phyloP scores from a whole-genome alignment of 2,797 vertebrate species.

The Apogon talboti region DNA sequence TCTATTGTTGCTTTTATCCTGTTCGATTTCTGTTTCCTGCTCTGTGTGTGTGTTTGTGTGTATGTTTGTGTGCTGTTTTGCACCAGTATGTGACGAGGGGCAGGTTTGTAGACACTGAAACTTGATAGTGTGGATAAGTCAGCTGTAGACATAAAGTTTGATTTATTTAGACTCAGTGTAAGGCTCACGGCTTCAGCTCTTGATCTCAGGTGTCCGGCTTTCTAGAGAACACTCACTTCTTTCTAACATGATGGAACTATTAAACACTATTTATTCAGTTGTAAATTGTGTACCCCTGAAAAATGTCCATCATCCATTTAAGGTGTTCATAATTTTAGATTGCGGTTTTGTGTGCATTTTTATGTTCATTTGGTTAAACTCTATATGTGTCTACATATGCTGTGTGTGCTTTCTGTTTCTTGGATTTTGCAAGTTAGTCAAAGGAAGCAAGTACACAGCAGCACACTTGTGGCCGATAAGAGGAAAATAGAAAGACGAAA shows the following conservation, averaged over 20 bases:
- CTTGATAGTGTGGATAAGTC: slow-evolving; percentile 69
- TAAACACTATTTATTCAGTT: slow-evolving; percentile 60
- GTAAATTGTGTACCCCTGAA: slow-evolving; percentile 48
- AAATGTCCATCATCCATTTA: slow-evolving; percentile 31
- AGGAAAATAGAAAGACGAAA: slow-evolving; percentile 61
- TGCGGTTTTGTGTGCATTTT: neutral
- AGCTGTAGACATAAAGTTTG: slow-evolving; percentile 71
- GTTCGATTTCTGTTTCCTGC: neutral
- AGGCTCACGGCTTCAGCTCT: slow-evolving; percentile 46
- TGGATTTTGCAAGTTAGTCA: slow-evolving; percentile 56
- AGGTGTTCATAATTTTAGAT: slow-evolving; percentile 38
- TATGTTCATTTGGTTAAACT: slow-evolving; percentile 16
- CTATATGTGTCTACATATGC: slow-evolving; percentile 4
- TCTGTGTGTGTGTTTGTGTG: neutral
- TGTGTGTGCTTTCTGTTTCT: slow-evolving; percentile 19
- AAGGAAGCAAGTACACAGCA: slow-evolving; percentile 59
- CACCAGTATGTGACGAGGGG: slow-evolving; percentile 28
- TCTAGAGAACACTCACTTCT: slow-evolving; percentile 53
- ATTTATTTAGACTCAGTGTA: slow-evolving; percentile 73
- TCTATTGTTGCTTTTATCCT: neutral
- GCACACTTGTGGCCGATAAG: slow-evolving; percentile 61
- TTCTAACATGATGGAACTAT: slow-evolving; percentile 63
- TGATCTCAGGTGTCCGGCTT: slow-evolving; percentile 64
- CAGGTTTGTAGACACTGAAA: slow-evolving; percentile 58
- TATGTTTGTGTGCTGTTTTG: neutral